Conservation (phyloP, 2,797 vertebrate genomes). For the Hylomyscus alleni region DNA sequence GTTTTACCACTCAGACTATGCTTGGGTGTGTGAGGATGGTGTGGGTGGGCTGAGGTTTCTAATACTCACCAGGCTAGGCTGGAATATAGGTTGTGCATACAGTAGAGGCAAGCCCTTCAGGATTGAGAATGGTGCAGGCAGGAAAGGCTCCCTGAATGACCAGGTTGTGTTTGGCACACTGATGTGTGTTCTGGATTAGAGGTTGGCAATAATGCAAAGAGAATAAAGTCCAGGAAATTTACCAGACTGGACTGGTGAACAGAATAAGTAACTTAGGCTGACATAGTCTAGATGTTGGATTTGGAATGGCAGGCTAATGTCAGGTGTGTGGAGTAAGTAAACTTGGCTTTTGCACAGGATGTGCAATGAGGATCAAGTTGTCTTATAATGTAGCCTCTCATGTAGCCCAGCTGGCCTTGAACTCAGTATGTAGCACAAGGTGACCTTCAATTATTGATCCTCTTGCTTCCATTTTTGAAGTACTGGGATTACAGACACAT, state of each 20-base stretch:
- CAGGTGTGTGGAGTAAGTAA: background rate
- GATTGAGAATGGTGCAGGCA: background rate
- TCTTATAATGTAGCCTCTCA: background rate
- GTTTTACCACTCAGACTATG: background rate
- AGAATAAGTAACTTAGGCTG: background rate
- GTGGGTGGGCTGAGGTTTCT: background rate
- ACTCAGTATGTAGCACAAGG: background rate
- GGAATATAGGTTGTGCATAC: background rate
- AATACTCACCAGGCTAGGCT: background rate
- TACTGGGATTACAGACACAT: background rate
- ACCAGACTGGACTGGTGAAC: background rate
- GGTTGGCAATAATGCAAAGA: background rate
- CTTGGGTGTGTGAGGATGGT: background rate
- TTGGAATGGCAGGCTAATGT: background rate
- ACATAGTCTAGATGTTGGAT: background rate
- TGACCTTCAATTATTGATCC: background rate
- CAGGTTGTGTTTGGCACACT: background rate
- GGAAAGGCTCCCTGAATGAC: background rate
- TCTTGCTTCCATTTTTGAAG: background rate
- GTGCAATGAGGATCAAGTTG: background rate
- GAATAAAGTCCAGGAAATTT: background rate
- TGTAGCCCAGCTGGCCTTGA: background rate
- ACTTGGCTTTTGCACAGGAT: background rate
- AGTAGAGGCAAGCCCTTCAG: background rate
- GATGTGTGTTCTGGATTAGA: no score